These are phyloP conservation scores for Trichacis sp. DNA, from an alignment of 2,888 invertebrate species.

Conservation along the genomic window DNA sequence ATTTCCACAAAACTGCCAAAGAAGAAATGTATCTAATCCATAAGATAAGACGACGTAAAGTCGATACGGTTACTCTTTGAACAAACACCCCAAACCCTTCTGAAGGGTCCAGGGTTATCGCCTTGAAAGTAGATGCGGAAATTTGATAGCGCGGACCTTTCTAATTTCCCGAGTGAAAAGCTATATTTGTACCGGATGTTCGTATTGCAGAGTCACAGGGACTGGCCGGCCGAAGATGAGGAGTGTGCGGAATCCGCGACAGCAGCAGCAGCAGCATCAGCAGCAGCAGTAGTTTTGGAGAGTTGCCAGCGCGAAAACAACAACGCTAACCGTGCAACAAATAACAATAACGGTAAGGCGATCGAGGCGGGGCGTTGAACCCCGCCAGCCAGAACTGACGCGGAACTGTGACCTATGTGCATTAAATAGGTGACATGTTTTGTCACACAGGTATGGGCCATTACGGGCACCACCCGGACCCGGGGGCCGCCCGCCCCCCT, in stretches of 20 bases:
- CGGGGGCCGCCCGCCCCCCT: constrained; percentile 73
- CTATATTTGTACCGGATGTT: constrained; percentile 54
- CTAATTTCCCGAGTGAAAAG: constrained; percentile 41
- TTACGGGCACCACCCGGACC: constrained; percentile 68
- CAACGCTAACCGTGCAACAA: constrained; percentile 58
- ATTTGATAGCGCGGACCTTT: constrained; percentile 36
- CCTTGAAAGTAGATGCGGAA: constrained; percentile 12
- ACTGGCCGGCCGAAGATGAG: constrained; percentile 68
- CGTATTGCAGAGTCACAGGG: constrained; percentile 61
- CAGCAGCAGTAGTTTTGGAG: constrained; percentile 64
- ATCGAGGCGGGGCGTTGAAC: constrained; percentile 32
- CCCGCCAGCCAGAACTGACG: no score
- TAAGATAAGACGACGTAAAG: no score
- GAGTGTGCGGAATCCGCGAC: constrained; percentile 65
- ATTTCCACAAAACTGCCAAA: no score
- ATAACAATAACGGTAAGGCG: constrained; percentile 63
- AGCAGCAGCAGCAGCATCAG: constrained; percentile 50
- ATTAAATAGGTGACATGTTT: constrained; percentile 68
- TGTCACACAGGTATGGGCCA: constrained; percentile 68
- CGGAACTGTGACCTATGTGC: no score
- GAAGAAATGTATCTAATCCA: no score
- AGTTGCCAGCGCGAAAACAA: constrained; percentile 65
- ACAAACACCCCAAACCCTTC: no score
- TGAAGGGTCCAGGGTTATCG: no score
- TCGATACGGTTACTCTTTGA: no score